phyloP scores from a whole-genome alignment of 2,113 vertebrate species.

The Pollimyrus isidori region DNA sequence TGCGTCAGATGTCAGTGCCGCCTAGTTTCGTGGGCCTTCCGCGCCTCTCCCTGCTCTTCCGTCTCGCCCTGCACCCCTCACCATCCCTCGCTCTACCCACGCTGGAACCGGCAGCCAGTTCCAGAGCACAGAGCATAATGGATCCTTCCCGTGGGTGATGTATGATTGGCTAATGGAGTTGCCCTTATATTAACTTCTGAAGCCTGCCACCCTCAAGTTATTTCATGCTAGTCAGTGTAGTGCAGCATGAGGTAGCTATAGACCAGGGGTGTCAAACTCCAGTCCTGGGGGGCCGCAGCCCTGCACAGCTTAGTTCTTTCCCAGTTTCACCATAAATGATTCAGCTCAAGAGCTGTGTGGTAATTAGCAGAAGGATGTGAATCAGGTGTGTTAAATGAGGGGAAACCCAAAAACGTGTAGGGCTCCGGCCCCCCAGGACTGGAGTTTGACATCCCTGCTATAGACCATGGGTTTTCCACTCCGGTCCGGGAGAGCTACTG shows the following conservation, averaged over 20 bases:
- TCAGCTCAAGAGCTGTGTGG: too few relatives aligned
- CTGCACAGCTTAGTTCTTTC: too few relatives aligned
- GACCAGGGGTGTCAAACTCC: not conserved
- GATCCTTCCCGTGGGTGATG: not conserved
- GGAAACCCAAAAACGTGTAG: too few relatives aligned
- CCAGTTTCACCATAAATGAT: too few relatives aligned
- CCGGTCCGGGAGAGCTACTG: not conserved
- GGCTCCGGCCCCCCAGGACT: too few relatives aligned
- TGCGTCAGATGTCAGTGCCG: not conserved
- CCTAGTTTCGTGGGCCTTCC: not conserved
- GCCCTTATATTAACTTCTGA: not conserved
- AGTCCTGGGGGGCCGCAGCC: too few relatives aligned
- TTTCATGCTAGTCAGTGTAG: not conserved
- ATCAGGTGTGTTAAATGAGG: too few relatives aligned
- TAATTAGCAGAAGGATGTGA: too few relatives aligned
- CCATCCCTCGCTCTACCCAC: not conserved
- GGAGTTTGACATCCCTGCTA: too few relatives aligned
- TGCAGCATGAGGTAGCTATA: too few relatives aligned
- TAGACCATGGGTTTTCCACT: not conserved
- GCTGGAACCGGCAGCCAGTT: not conserved
- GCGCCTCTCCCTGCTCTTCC: not conserved
- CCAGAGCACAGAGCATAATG: not conserved
- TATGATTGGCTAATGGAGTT: not conserved
- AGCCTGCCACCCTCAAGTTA: not conserved
- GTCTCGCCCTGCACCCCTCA: not conserved